phyloP scores from a whole-genome alignment of 2,797 vertebrate genomes.

The Hyperoplus immaculatus region DNA sequence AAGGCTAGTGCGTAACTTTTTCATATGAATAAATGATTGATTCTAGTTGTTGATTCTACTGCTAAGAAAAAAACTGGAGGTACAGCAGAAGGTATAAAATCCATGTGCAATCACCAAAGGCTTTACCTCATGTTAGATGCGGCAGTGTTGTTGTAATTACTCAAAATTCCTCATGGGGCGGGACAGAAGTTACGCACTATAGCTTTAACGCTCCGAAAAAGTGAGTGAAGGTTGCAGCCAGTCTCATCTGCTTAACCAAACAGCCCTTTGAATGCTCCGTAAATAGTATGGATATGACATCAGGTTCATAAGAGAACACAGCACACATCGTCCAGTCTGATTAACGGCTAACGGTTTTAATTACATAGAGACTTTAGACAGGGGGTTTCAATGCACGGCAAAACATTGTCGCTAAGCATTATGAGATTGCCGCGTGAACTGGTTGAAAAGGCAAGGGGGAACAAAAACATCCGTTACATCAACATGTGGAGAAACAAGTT shows the following conservation, averaged over 20 bases:
- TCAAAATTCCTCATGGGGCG: no score
- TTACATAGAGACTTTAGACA: conserved; percentile 2
- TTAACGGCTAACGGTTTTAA: conserved; percentile 29
- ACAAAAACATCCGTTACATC: not conserved
- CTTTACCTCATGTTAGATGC: no score
- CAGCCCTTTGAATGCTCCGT: conserved; percentile 9
- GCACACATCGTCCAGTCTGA: conserved; percentile 27
- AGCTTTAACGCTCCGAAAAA: conserved; percentile 9
- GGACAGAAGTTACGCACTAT: no score
- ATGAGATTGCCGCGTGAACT: not conserved
- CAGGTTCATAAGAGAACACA: conserved; percentile 51
- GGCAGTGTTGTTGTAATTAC: no score
- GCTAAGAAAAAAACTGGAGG: no score
- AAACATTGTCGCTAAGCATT: not conserved
- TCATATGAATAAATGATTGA: no score
- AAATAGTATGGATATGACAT: conserved; percentile 29
- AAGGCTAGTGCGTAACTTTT: not conserved
- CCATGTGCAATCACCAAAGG: no score
- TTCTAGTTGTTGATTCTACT: no score
- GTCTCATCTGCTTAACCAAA: conserved; percentile 34
- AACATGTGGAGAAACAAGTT: not conserved
- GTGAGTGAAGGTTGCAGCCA: conserved; percentile 26
- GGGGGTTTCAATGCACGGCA: not conserved
- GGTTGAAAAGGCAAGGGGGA: not conserved
- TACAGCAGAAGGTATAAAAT: no score